phyloP scores from a whole-genome alignment of 2,113 vertebrate species.

The Mungos mungo region DNA sequence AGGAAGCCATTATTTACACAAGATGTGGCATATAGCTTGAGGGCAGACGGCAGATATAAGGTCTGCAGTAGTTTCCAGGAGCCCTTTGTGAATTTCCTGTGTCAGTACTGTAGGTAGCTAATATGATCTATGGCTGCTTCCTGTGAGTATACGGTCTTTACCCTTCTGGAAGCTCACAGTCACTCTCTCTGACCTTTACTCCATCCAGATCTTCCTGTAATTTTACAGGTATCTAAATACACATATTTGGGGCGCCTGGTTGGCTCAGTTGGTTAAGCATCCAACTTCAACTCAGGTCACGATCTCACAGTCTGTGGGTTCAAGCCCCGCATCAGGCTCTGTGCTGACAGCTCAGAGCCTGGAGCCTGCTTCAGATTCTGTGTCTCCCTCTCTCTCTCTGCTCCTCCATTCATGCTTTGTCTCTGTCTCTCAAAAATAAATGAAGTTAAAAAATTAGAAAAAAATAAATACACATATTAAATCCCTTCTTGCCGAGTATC shows the following conservation, averaged over 20 bases:
- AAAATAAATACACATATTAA: background rate
- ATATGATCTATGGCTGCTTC: background rate
- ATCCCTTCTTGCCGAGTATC: background rate
- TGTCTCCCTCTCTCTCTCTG: no score
- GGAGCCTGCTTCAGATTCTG: no score
- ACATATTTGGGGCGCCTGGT: background rate
- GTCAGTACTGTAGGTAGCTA: background rate
- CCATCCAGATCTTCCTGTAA: background rate
- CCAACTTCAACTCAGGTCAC: no score
- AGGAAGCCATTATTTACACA: background rate
- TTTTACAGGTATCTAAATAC: background rate
- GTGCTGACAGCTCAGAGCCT: no score
- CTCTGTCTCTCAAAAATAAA: no score
- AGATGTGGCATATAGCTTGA: background rate
- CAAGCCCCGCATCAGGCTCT: no score
- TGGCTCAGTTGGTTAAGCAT: no score
- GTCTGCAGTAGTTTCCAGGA: background rate
- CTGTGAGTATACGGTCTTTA: background rate
- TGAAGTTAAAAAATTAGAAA: no score
- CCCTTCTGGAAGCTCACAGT: background rate
- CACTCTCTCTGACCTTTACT: background rate
- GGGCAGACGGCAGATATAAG: background rate
- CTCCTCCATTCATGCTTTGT: no score
- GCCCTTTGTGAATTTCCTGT: background rate
- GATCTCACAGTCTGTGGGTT: no score